Base-by-base conservation (phyloP, 2,797 vertebrate species). In the Tympanoctomys barrerae region DNA sequence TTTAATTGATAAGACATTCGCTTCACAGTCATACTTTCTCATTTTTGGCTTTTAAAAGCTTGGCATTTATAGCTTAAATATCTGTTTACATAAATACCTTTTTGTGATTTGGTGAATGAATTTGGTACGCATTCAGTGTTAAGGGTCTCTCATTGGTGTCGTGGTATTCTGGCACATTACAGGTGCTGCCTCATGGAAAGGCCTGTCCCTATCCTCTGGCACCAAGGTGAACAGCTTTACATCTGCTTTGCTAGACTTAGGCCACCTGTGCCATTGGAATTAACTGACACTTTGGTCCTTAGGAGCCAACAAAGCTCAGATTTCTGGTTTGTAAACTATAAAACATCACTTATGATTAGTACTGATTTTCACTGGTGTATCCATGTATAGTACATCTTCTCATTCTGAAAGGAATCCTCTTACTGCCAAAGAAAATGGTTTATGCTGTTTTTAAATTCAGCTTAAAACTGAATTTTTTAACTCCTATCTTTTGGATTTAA, bases 111-210 rank as follows among this genome's bases (percentile, higher is more conserved):
- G 71, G 57, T 52, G 26, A 42, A 10, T n/a, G 31, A 36, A 12
- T 52, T 85, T 87, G 66, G 18, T 61, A 49, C n/a, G 42, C 70
- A 46, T 36, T 31, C 75, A 49, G 8, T 49, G 36, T 84, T 49
- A 54, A 16, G 39, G 33, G 0, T 22, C 81, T 52, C 1, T 71
- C 70, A 39, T 7, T 86, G 93, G 28, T 22, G 36, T 19, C 19
- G 21, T 0, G 24, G 24, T 64, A 10, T 91, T 78, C 64, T 54
- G 0, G 13, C 54, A 68, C 42, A 73, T 42, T 61, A 26, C 22
- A 22, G 46, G 10, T 1, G 0, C 2, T 0, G 1, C 22, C 39
- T 36, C 36, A 16, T 0, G 11, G 33, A 81, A 31, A 36, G 61
- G 1, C 31, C 26, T 31, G 21, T 22, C 16, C 61, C 28, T 77